Conservation (phyloP, 1,140 invertebrate species). For the Euborellia annulipes region DNA sequence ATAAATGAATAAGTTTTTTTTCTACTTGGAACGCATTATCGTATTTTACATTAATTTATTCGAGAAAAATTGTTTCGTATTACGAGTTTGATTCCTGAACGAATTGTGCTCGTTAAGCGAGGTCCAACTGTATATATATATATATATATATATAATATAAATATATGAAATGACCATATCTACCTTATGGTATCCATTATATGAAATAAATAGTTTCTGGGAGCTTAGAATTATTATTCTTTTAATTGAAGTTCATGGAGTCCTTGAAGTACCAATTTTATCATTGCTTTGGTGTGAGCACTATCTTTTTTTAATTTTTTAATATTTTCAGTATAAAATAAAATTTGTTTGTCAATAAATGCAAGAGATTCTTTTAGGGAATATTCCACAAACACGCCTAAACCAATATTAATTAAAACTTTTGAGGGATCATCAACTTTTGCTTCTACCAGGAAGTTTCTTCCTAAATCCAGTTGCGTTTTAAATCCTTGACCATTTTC, state of each 20-base stretch:
- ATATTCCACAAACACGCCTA: slow-evolving; percentile 59
- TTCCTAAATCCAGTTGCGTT: slow-evolving; percentile 62
- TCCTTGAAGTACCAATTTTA: slow-evolving; percentile 55
- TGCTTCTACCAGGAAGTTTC: slow-evolving; percentile 58
- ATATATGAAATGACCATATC: too few species aligned
- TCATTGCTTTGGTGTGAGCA: slow-evolving; percentile 55
- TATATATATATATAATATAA: too few species aligned
- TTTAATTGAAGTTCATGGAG: slow-evolving; percentile 39
- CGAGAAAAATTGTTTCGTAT: too few species aligned
- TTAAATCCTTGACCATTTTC: slow-evolving; percentile 43
- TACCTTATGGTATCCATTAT: too few species aligned
- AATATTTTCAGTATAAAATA: slow-evolving; percentile 42
- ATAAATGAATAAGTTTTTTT: too few species aligned
- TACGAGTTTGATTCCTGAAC: too few species aligned
- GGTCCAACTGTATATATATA: too few species aligned
- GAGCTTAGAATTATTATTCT: slow-evolving; percentile 11
- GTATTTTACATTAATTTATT: too few species aligned
- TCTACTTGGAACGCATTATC: too few species aligned
- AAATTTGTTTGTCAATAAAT: slow-evolving; percentile 51
- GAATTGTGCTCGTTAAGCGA: too few species aligned
- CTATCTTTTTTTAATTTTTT: slow-evolving; percentile 44
- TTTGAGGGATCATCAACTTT: slow-evolving; percentile 46
- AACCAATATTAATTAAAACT: slow-evolving; percentile 57
- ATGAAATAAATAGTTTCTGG: too few species aligned
- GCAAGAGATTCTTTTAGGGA: slow-evolving; percentile 47